Evolutionary conservation across 2,113 vertebrate species (phyloP).

Genomic region (Monopterus albus): DNA sequence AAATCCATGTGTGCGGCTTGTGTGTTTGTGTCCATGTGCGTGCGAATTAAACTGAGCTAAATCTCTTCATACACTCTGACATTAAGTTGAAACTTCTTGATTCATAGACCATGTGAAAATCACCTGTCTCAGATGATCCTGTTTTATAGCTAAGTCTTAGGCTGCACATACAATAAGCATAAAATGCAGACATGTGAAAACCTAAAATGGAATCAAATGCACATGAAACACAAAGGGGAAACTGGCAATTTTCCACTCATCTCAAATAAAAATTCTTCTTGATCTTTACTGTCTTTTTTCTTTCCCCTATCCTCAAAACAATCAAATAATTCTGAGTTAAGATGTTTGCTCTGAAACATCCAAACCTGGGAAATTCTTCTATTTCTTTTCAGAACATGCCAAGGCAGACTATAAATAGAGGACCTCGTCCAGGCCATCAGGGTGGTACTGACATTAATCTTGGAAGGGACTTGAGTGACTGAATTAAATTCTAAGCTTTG

Average conservation of each 20-base stretch:
- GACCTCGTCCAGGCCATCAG: conserved; percentile 30
- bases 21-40: no score
- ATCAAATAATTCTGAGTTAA: conserved; percentile 8
- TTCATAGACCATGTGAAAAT: conserved; percentile 41
- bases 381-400: conserved; percentile 9
- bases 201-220: conserved; percentile 37
- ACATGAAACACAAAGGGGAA: conserved; percentile 44
- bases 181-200: conserved; percentile 61
- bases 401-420: conserved; percentile 10
- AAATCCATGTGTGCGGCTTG: background rate
- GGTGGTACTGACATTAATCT: conserved; percentile 62
- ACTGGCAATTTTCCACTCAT: conserved; percentile 29
- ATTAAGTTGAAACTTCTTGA: conserved; percentile 34
- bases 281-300: background rate
- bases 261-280: conserved; percentile 18
- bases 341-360: conserved; percentile 1
- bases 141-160: conserved; percentile 21
- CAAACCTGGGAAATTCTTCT: conserved; percentile 1
- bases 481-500: conserved; percentile 59
- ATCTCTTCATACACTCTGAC: conserved; percentile 22
- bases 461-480: conserved; percentile 47
- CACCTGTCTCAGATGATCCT: conserved; percentile 37
- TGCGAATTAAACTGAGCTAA: no score
- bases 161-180: conserved; percentile 25
- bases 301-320: background rate